Conservation (phyloP, 2,888 invertebrate genomes). For the Lycia hirtaria region DNA sequence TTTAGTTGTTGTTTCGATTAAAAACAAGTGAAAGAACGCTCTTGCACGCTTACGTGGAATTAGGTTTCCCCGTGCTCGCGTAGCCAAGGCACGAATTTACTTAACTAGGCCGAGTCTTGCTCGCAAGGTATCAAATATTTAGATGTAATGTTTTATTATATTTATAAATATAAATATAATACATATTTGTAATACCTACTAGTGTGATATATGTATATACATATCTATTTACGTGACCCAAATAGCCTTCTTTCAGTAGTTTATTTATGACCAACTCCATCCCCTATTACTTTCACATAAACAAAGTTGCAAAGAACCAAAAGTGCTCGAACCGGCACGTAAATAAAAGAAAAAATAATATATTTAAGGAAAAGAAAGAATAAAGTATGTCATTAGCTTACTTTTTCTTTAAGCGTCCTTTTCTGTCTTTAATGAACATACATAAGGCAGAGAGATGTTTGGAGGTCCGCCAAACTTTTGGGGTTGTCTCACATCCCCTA, state of each 20-base stretch:
- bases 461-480: constrained; percentile 45
- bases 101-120: too few species aligned
- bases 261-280: background rate
- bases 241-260: background rate
- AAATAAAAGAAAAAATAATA: constrained; percentile 15
- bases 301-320: constrained; percentile 1
- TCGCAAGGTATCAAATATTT: too few species aligned
- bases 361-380: constrained; percentile 13
- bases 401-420: constrained; percentile 20
- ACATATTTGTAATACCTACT: too few species aligned
- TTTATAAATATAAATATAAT: too few species aligned
- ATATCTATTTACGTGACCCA: too few species aligned
- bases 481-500: constrained; percentile 36
- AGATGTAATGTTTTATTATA: too few species aligned
- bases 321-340: constrained; percentile 1
- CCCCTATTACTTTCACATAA: constrained; percentile 5
- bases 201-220: too few species aligned
- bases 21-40: too few species aligned
- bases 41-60: too few species aligned
- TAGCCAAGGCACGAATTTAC: too few species aligned
- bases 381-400: constrained; percentile 26
- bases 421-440: constrained; percentile 30
- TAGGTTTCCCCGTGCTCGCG: too few species aligned
- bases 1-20: too few species aligned
- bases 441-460: constrained; percentile 37